Evolutionary conservation across 2,797 vertebrate genomes (phyloP).

Genomic region (Nyctalus aviator): DNA sequence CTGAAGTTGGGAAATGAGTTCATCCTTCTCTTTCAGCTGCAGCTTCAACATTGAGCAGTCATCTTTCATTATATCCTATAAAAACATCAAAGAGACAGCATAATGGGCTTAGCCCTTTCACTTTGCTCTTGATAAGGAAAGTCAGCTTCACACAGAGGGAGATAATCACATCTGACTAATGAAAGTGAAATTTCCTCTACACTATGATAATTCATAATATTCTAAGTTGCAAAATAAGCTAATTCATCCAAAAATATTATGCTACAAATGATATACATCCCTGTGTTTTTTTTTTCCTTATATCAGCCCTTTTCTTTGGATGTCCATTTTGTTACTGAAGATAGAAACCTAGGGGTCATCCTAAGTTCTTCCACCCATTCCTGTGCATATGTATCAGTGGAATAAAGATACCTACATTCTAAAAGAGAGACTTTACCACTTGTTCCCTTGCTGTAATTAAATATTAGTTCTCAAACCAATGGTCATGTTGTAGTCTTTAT

Average conservation of each 20-base stretch:
- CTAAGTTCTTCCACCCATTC: not conserved
- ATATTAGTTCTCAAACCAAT: conserved; percentile 4
- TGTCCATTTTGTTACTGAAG: not conserved
- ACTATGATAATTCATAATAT: conserved; percentile 79
- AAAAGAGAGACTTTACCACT: not conserved
- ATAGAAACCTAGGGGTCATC: not conserved
- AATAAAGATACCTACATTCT: not conserved
- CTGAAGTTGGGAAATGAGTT: conserved; percentile 94
- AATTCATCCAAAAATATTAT: conserved; percentile 69
- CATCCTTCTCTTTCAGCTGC: conserved; percentile 96
- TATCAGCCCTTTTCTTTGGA: not conserved
- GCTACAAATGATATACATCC: not conserved
- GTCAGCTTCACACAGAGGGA: conserved; percentile 76
- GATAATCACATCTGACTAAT: conserved; percentile 85
- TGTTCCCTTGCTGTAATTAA: not conserved
- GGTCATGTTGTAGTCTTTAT: not conserved
- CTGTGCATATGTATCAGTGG: not conserved
- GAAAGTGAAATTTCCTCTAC: conserved; percentile 82
- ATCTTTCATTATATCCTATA: conserved; percentile 94
- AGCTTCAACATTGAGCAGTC: conserved; percentile 92
- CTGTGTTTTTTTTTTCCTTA: not conserved
- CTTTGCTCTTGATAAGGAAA: conserved; percentile 84
- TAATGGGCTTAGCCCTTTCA: conserved; percentile 81
- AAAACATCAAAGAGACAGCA: conserved; percentile 86
- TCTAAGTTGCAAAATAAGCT: conserved; percentile 82